These are phyloP conservation scores for Chelmon rostratus DNA, from an alignment of 2,797 vertebrate genomes.

Conservation along the genomic window DNA sequence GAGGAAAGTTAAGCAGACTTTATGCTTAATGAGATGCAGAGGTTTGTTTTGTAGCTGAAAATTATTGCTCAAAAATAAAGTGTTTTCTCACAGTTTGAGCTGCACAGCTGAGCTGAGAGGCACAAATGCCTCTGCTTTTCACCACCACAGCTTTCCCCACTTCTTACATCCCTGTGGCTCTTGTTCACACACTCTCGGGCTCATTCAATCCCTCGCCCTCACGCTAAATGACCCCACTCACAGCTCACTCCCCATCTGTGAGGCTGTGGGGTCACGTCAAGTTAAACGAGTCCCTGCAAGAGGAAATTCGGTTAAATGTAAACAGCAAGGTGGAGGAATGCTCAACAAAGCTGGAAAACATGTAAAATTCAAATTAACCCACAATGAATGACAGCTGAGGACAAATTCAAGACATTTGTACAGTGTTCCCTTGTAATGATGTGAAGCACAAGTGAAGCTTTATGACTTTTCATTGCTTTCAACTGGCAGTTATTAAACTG, in stretches of 20 bases:
- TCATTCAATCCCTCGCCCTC: constrained; percentile 48
- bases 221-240: constrained; percentile 48
- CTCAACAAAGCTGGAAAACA: constrained; percentile 38
- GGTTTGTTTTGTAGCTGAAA: constrained; percentile 32
- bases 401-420: constrained; percentile 14
- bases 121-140: constrained; percentile 39
- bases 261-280: constrained; percentile 51
- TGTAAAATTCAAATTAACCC: constrained; percentile 38
- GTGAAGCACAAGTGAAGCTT: background rate
- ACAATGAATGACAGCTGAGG: constrained; percentile 30
- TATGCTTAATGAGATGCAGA: constrained; percentile 42
- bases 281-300: constrained; percentile 41
- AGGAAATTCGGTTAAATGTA: constrained; percentile 37
- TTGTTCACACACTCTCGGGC: constrained; percentile 43
- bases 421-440: background rate
- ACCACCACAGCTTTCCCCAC: constrained; percentile 17
- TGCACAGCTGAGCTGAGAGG: constrained; percentile 47
- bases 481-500: background rate
- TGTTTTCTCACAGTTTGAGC: constrained; percentile 62
- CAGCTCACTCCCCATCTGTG: constrained; percentile 40
- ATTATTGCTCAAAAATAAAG: constrained; percentile 44
- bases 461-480: background rate
- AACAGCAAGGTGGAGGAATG: constrained; percentile 47
- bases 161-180: constrained; percentile 44
- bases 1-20: constrained; percentile 4